Conservation (phyloP, 2,888 invertebrate genomes). For the Thumatha senex region DNA sequence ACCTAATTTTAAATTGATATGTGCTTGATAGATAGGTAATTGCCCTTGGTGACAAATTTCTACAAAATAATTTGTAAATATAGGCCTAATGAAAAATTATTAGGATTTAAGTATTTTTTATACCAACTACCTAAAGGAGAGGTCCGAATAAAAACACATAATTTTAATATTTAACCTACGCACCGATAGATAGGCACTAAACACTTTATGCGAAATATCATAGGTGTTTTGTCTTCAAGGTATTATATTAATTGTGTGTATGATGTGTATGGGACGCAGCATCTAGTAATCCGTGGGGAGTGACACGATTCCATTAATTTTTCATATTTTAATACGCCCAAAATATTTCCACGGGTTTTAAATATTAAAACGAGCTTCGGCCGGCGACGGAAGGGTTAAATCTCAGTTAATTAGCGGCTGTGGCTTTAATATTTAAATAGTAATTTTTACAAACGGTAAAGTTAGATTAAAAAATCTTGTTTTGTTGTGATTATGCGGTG, state of each 20-base stretch:
- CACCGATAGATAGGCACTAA: no score
- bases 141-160: background rate
- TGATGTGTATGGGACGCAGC: slow-evolving; percentile 15
- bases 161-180: no score
- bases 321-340: slow-evolving; percentile 82
- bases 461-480: slow-evolving; percentile 82
- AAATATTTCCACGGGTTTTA: slow-evolving; percentile 79
- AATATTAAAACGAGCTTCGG: slow-evolving; percentile 77
- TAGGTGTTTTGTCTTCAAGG: slow-evolving; percentile 31
- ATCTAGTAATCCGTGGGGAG: slow-evolving; percentile 43
- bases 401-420: slow-evolving; percentile 81
- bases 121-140: background rate
- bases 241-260: slow-evolving; percentile 14
- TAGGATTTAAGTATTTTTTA: background rate
- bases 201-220: slow-evolving; percentile 1
- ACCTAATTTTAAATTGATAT: background rate
- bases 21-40: background rate
- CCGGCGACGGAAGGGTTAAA: slow-evolving; percentile 83
- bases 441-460: slow-evolving; percentile 84
- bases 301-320: slow-evolving; percentile 70
- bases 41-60: background rate
- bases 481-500: slow-evolving; percentile 58
- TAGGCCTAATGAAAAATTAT: slow-evolving; percentile 9
- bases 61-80: background rate
- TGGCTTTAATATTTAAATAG: slow-evolving; percentile 80